Evolutionary conservation across 2,113 vertebrate species (phyloP), one percentile per base, ranked within the genome.

Genomic region (Struthidea cinerea): DNA sequence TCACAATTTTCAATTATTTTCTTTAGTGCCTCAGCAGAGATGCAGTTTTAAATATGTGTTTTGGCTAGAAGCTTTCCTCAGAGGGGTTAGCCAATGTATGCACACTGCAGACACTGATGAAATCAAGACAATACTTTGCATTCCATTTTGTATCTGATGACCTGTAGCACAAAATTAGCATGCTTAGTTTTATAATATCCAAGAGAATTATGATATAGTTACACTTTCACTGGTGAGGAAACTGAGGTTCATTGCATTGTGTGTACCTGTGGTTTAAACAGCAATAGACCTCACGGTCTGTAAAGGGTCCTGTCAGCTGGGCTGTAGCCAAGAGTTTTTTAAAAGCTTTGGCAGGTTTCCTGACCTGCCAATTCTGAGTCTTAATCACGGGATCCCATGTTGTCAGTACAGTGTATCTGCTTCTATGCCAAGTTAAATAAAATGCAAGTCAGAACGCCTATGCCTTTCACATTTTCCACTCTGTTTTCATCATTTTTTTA

Each of bases 291-390:
- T 68, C 1, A 0, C 1, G 4, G 61, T 81, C 69, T 92, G 35
- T 68, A 59, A 90, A 93, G 46, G 27, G 55, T 84, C 32, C 41
- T 3, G 4, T 82, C 53, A 52, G 30, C 46, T 88, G 59, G 50
- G 42, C 46, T 3, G 2, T n/a, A 64, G 69, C 65, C 57, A 89
- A 53, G 57, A 68, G 37, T 19, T 79, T 91, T 91, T 90, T 84
- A 71, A 90, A 85, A 87, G 65, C 82, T 91, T 70, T 96, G 57
- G 74, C 82, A 81, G 39, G 19, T 74, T 90, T 92, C 68, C 84
- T 70, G 42, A 88, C 47, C 55, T 95, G 59, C 56, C 69, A 90
- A 5, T 86, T 86, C 76, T 70, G 47, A 77, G 22, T 77, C 63
- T 70, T 70, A 74, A 57, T 91, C 27, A 59, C 19, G 42, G 67